A percentile compares a stretch with the other conserved stretches of the same genome.
Evolutionary conservation across 2,797 vertebrate species (phyloP).

Genomic region (Lepilemur ruficaudatus): DNA sequence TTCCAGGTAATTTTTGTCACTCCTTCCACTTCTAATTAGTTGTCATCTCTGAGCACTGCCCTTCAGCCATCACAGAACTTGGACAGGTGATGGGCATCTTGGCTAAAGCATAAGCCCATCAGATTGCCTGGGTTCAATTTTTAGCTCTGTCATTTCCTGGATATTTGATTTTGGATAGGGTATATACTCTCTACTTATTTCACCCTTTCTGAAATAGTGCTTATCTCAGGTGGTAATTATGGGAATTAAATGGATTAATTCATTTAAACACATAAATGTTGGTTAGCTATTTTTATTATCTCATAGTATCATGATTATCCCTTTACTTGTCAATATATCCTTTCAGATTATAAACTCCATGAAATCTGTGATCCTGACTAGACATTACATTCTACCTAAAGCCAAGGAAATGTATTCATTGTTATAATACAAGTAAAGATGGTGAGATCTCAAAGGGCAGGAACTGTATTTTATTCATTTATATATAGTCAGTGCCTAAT

Average conservation of each 20-base stretch:
- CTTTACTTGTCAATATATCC: background rate
- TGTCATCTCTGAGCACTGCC: background rate
- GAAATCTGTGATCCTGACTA: background rate
- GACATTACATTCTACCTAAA: background rate
- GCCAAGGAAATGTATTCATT: background rate
- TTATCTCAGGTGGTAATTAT: background rate
- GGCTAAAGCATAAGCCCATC: background rate
- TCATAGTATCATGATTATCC: background rate
- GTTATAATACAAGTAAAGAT: background rate
- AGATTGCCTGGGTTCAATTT: background rate
- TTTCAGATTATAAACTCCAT: background rate
- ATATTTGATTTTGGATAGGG: background rate
- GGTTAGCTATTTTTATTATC: background rate
- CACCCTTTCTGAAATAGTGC: background rate
- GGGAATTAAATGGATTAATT: background rate
- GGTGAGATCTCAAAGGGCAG: background rate
- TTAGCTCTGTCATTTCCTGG: background rate
- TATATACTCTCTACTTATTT: background rate
- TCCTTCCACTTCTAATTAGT: background rate
- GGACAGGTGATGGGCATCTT: background rate
- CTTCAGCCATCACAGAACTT: background rate
- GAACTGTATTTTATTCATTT: background rate
- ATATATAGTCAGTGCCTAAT: background rate
- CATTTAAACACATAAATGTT: background rate
- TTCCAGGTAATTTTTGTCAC: background rate